Percentiles rank a stretch among this genome's conserved stretches.
These are phyloP conservation scores for Monoplex corrugatus DNA, from an alignment of 2,888 invertebrate genomes.

Conservation along the genomic window DNA sequence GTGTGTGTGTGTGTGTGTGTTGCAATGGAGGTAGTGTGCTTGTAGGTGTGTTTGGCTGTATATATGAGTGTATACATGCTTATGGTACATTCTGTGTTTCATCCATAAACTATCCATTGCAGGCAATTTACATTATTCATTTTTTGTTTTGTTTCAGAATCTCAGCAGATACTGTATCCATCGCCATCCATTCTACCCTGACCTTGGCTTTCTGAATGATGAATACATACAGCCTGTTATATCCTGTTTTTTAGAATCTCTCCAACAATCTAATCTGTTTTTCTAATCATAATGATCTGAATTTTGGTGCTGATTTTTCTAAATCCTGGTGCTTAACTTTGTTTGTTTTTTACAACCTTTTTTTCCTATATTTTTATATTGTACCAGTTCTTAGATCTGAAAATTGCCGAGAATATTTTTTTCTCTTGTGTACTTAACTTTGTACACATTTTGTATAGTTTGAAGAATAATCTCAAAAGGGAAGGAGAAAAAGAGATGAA, in stretches of 20 bases:
- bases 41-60: neutral
- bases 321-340: neutral
- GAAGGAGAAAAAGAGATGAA: too few species aligned
- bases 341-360: too few species aligned
- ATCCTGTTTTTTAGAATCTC: neutral
- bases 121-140: neutral
- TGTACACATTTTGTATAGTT: too few species aligned
- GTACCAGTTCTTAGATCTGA: too few species aligned
- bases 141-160: neutral
- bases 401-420: too few species aligned
- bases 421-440: too few species aligned
- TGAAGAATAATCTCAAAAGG: too few species aligned
- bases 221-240: neutral
- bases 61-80: neutral
- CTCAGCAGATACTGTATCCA: neutral
- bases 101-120: too few species aligned
- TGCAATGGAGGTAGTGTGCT: too few species aligned
- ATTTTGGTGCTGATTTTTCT: neutral
- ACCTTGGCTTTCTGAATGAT: neutral
- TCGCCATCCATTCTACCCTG: neutral
- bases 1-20: neutral
- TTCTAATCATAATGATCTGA: neutral
- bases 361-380: too few species aligned
- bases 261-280: neutral
- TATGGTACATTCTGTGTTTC: neutral